A percentile compares a stretch with the other conserved stretches of the same genome.
Evolutionary conservation across 2,888 invertebrate genomes (phyloP).

Genomic region (Epicampocera succincta): DNA sequence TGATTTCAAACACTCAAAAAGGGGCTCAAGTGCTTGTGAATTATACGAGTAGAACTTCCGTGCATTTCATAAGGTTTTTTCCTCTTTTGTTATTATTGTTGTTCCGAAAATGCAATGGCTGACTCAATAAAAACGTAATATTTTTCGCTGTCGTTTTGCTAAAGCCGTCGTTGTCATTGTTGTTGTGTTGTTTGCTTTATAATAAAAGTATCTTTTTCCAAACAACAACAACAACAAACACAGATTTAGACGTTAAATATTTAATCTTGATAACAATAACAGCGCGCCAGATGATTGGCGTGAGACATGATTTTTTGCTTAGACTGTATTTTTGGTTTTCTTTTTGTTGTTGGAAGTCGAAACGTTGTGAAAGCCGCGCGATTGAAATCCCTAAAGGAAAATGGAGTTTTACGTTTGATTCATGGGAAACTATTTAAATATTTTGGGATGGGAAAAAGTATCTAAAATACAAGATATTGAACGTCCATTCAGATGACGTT

Average conservation of each 20-base stretch:
- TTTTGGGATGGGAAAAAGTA: conserved; percentile 43
- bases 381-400: conserved; percentile 9
- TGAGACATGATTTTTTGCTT: conserved; percentile 63
- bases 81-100: conserved; percentile 23
- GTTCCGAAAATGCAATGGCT: conserved; percentile 61
- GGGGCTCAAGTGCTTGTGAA: conserved; percentile 41
- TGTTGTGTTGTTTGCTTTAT: conserved; percentile 47
- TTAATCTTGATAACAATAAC: conserved; percentile 69
- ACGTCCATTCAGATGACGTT: no score
- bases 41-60: conserved; percentile 48
- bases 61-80: neutral
- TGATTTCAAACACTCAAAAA: conserved; percentile 5
- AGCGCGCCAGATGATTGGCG: conserved; percentile 67
- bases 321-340: conserved; percentile 1
- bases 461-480: no score
- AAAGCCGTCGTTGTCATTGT: conserved; percentile 37
- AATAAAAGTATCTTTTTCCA: conserved; percentile 66
- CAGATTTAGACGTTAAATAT: conserved; percentile 64
- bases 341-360: neutral
- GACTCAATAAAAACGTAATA: conserved; percentile 28
- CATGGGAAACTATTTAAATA: conserved; percentile 51
- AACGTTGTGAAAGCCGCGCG: conserved; percentile 16
- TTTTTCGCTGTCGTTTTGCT: conserved; percentile 42
- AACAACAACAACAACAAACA: no score
- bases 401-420: conserved; percentile 36